phyloP scores from a whole-genome alignment of 2,113 vertebrate genomes.

The Scortum barcoo region DNA sequence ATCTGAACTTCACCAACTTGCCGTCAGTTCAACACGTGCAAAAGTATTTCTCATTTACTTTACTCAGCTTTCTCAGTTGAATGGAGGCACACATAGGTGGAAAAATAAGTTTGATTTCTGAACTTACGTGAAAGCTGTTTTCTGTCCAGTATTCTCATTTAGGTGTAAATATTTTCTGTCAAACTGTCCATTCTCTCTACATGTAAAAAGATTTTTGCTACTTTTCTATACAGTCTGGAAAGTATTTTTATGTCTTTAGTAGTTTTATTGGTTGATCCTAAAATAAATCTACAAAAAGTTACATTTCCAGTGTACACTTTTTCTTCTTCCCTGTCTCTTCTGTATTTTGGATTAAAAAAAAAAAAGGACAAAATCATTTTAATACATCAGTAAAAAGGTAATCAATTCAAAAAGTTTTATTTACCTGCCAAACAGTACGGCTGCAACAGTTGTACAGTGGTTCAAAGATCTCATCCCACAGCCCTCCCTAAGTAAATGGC shows the following conservation, averaged over 20 bases:
- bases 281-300: slow-evolving; percentile 34
- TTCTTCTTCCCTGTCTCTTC: not conserved
- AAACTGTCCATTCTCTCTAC: not conserved
- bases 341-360: not conserved
- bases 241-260: not conserved
- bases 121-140: not conserved
- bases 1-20: not conserved
- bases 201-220: not conserved
- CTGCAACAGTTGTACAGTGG: slow-evolving; percentile 77
- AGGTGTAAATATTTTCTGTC: slow-evolving; percentile 58
- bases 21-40: not conserved
- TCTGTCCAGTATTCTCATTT: not conserved
- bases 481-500: slow-evolving; percentile 22
- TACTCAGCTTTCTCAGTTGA: not conserved
- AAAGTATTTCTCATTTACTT: not conserved
- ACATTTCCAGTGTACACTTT: not conserved
- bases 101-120: not conserved
- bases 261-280: not conserved
- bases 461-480: slow-evolving; percentile 61
- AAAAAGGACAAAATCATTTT: not conserved
- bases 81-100: not conserved
- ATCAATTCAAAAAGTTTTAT: slow-evolving; percentile 76
- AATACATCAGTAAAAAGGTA: not conserved
- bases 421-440: slow-evolving; percentile 81
- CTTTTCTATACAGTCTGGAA: not conserved